phyloP scores from a whole-genome alignment of 2,888 invertebrate species.

The Tromatobia lineatoria region DNA sequence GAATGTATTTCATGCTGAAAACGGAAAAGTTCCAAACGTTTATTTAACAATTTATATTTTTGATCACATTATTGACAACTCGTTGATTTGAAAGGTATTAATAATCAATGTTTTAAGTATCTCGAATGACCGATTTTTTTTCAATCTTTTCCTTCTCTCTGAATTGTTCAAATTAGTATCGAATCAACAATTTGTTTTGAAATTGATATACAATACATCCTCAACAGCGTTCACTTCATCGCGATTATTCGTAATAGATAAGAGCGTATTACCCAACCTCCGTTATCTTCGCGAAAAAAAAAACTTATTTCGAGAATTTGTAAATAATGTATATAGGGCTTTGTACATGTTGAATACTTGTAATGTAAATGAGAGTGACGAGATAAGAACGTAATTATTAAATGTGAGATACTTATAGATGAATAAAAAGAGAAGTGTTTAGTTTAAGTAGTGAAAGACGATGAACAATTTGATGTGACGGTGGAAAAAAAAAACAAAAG shows the following conservation, averaged over 20 bases:
- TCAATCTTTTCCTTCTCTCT: too few relatives aligned
- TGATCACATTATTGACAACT: too few relatives aligned
- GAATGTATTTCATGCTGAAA: too few relatives aligned
- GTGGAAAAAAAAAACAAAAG: conserved; percentile 56
- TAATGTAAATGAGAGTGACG: conserved; percentile 80
- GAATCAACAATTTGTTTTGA: too few relatives aligned
- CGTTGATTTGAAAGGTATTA: too few relatives aligned
- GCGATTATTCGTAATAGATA: conserved; percentile 63
- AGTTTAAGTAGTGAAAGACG: conserved; percentile 69
- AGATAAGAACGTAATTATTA: conserved; percentile 70
- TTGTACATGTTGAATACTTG: conserved; percentile 87
- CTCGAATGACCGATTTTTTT: too few relatives aligned
- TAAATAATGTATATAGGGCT: conserved; percentile 87
- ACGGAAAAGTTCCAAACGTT: too few relatives aligned
- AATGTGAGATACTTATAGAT: conserved; percentile 73
- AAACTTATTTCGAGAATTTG: conserved; percentile 77
- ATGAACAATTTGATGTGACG: conserved; percentile 79
- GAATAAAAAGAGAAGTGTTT: conserved; percentile 55
- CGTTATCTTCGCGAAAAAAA: conserved; percentile 58
- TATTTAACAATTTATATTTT: too few relatives aligned
- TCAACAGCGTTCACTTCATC: conserved; percentile 62
- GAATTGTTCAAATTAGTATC: too few relatives aligned
- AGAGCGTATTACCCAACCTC: conserved; percentile 19
- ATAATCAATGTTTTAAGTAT: too few relatives aligned
- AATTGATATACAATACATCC: too few relatives aligned